Percentiles rank a stretch among this genome's conserved stretches.
Conservation (phyloP, 2,888 invertebrate genomes). For the Agrotis puta region DNA sequence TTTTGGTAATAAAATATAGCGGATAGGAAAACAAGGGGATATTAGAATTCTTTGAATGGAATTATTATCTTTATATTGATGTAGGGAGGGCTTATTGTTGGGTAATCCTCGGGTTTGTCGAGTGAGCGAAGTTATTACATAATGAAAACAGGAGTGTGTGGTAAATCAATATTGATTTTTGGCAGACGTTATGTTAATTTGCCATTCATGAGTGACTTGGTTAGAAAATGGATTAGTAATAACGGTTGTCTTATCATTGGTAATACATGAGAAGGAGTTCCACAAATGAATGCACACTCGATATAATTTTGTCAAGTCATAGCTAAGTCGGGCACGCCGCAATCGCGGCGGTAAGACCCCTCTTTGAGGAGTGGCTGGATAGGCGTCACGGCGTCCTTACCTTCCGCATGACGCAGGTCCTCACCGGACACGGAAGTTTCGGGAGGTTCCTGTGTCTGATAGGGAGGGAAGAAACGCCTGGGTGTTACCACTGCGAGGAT, state of each 20-base stretch:
- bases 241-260: too few relatives aligned
- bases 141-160: conserved; percentile 24
- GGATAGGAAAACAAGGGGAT: conserved; percentile 66
- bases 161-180: conserved; percentile 38
- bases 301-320: too few relatives aligned
- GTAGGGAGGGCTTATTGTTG: conserved; percentile 30
- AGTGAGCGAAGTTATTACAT: conserved; percentile 25
- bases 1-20: conserved; percentile 69
- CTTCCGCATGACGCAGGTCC: too few relatives aligned
- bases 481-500: too few relatives aligned
- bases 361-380: too few relatives aligned
- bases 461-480: too few relatives aligned
- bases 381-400: too few relatives aligned
- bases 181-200: background rate
- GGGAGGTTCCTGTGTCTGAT: too few relatives aligned
- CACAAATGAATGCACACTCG: background rate
- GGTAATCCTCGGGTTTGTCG: conserved; percentile 27
- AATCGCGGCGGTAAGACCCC: too few relatives aligned
- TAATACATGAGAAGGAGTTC: background rate
- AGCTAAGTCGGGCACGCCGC: too few relatives aligned
- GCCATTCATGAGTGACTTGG: too few relatives aligned
- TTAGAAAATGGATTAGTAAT: background rate
- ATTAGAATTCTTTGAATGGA: conserved; percentile 36
- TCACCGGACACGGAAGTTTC: too few relatives aligned
- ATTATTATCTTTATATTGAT: conserved; percentile 46